A percentile compares a stretch with the other conserved stretches of the same genome.
These are phyloP conservation scores for Trachelipus rathkii DNA, from an alignment of 1,140 invertebrate genomes.

Conservation along the genomic window DNA sequence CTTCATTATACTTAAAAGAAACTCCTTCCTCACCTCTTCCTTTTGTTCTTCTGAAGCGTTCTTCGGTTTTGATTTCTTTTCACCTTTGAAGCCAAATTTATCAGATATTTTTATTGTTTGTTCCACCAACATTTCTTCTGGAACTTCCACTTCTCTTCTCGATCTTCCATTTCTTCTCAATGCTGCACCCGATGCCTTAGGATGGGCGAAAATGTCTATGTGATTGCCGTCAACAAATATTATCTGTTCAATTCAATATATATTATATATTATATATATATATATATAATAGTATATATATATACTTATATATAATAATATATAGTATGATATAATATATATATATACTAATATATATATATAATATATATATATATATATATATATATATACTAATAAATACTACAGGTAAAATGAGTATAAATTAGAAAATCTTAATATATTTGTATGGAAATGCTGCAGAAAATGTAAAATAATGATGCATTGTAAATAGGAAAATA, in stretches of 20 bases:
- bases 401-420: too few species aligned
- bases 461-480: too few species aligned
- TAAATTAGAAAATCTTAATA: too few species aligned
- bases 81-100: slow-evolving; percentile 65
- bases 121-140: slow-evolving; percentile 76
- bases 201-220: slow-evolving; percentile 18
- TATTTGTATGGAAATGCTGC: too few species aligned
- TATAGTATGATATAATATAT: too few species aligned
- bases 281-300: too few species aligned
- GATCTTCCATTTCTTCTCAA: slow-evolving; percentile 17
- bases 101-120: slow-evolving; percentile 88
- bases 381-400: too few species aligned
- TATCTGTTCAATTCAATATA: slow-evolving; percentile 1
- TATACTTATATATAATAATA: too few species aligned
- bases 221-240: slow-evolving; percentile 22
- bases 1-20: not conserved
- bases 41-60: not conserved
- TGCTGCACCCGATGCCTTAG: not conserved
- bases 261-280: too few species aligned
- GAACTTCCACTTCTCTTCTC: slow-evolving; percentile 31
- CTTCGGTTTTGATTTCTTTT: slow-evolving; percentile 46
- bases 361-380: too few species aligned
- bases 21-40: not conserved
- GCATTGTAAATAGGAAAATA: too few species aligned
- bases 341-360: too few species aligned